Evolutionary conservation across 2,888 invertebrate species (phyloP).

Genomic region (Thelaira solivaga): DNA sequence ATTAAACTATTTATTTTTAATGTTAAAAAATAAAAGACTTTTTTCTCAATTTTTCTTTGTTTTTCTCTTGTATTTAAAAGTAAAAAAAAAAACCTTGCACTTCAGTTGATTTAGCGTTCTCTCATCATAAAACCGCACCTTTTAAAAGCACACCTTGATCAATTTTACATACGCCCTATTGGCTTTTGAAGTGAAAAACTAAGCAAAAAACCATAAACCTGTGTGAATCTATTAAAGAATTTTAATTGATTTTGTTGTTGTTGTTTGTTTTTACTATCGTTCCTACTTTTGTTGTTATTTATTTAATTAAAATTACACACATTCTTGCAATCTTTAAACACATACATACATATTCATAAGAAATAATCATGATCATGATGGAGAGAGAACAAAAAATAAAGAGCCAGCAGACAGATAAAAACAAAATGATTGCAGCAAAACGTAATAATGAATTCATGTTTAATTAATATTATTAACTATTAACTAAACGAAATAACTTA

Average conservation of each 20-base stretch:
- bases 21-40: too few relatives aligned
- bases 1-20: too few relatives aligned
- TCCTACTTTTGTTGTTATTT: slow-evolving; percentile 21
- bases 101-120: slow-evolving; percentile 23
- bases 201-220: background rate
- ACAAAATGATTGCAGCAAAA: slow-evolving; percentile 14
- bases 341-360: slow-evolving; percentile 45
- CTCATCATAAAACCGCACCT: slow-evolving; percentile 50
- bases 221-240: slow-evolving; percentile 33
- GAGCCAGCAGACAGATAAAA: background rate
- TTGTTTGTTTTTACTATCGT: background rate
- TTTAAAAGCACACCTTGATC: slow-evolving; percentile 46
- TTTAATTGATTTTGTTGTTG: slow-evolving; percentile 47
- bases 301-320: slow-evolving; percentile 46
- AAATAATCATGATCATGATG: background rate
- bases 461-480: slow-evolving; percentile 53
- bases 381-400: background rate
- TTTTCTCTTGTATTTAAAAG: background rate
- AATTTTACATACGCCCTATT: slow-evolving; percentile 5
- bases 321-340: slow-evolving; percentile 22
- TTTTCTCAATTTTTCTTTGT: too few relatives aligned
- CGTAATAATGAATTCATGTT: slow-evolving; percentile 44
- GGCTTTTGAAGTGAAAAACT: background rate
- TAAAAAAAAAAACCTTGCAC: background rate
- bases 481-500: slow-evolving; percentile 49